phyloP scores from a whole-genome alignment of 2,113 vertebrate species.

The Fukomys damarensis region DNA sequence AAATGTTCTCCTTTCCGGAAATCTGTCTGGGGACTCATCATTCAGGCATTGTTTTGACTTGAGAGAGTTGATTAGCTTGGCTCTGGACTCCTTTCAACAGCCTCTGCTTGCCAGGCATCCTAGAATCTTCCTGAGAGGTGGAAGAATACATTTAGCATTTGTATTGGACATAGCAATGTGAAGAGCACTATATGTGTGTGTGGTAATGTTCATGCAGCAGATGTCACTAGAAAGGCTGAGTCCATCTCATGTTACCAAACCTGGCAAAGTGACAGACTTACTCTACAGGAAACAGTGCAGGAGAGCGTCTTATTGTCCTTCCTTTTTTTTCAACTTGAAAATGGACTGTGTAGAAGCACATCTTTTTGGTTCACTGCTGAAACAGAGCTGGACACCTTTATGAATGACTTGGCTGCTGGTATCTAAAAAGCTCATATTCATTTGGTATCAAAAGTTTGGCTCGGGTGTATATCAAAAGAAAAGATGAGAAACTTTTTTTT shows the following conservation, averaged over 20 bases:
- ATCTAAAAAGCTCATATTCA: slow-evolving; percentile 48
- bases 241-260: background rate
- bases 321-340: background rate
- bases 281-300: background rate
- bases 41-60: slow-evolving; percentile 56
- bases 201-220: background rate
- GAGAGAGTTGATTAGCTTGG: slow-evolving; percentile 29
- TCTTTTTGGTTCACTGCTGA: slow-evolving; percentile 41
- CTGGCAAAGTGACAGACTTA: background rate
- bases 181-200: background rate
- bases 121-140: slow-evolving; percentile 47
- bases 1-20: slow-evolving; percentile 55
- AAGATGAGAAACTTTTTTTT: slow-evolving; percentile 51
- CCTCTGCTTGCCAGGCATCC: background rate
- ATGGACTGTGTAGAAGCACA: background rate
- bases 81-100: slow-evolving; percentile 53
- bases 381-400: background rate
- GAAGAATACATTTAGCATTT: slow-evolving; percentile 16
- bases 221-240: background rate
- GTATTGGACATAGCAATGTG: background rate
- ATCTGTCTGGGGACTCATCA: slow-evolving; percentile 46
- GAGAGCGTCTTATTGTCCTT: background rate
- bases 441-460: slow-evolving; percentile 55
- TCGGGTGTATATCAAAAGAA: slow-evolving; percentile 6
- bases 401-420: background rate